Evolutionary conservation across 2,888 invertebrate genomes (phyloP).

Genomic region (Lordiphosa fenestrarum): DNA sequence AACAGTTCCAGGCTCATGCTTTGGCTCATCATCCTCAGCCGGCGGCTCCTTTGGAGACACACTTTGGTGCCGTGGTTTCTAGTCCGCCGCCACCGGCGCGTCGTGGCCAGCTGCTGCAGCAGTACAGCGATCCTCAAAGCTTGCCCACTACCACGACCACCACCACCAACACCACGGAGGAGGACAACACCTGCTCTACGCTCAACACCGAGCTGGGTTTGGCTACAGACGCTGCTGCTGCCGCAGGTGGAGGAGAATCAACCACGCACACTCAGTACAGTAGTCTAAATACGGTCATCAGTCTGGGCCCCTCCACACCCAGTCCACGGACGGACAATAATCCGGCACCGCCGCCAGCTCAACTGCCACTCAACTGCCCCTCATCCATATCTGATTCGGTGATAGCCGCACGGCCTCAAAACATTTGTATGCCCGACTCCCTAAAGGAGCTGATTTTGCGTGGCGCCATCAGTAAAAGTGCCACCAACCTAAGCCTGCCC

Average conservation of each 20-base stretch:
- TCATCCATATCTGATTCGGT: constrained; percentile 77
- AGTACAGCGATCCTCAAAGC: constrained; percentile 78
- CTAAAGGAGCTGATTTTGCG: constrained; percentile 77
- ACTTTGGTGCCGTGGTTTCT: constrained; percentile 74
- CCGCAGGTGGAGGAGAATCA: constrained; percentile 41
- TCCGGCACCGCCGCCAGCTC: constrained; percentile 47
- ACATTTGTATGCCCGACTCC: constrained; percentile 77
- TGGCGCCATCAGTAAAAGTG: constrained; percentile 58
- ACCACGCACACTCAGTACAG: constrained; percentile 73
- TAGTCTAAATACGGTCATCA: constrained; percentile 75
- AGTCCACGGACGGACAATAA: constrained; percentile 57
- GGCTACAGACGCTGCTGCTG: constrained; percentile 28
- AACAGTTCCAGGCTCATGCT: constrained; percentile 52
- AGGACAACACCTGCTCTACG: constrained; percentile 79
- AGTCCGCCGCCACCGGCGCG: constrained; percentile 71
- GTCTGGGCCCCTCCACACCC: constrained; percentile 65
- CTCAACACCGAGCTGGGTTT: constrained; percentile 77
- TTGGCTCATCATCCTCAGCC: constrained; percentile 39
- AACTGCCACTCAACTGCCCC: constrained; percentile 69
- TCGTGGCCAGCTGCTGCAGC: constrained; percentile 76
- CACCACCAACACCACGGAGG: constrained; percentile 74
- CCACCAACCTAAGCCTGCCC: constrained; percentile 49
- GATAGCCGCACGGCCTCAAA: constrained; percentile 63
- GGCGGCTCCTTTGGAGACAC: constrained; percentile 73
- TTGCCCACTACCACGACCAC: constrained; percentile 72